Percentiles rank a stretch among this genome's conserved stretches.
These are phyloP conservation scores for Leptodactylus fallax DNA, from an alignment of 2,797 vertebrate species.

Conservation along the genomic window DNA sequence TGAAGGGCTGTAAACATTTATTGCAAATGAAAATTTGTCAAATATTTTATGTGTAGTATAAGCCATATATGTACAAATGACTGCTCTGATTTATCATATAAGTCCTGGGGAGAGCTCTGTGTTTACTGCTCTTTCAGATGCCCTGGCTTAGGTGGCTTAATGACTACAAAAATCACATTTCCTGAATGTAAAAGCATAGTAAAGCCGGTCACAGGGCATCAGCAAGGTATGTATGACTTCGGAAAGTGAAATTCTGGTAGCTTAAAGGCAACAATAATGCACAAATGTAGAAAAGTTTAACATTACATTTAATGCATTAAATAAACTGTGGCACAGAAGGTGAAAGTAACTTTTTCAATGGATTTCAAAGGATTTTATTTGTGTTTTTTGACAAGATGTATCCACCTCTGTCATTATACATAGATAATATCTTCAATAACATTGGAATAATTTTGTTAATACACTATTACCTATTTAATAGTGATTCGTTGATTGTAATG, in stretches of 20 bases:
- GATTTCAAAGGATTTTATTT: no score
- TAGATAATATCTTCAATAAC: neutral
- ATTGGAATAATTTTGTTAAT: neutral
- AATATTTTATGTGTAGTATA: neutral
- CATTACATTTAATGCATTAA: neutral
- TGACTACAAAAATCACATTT: slow-evolving; percentile 12
- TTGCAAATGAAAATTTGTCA: neutral
- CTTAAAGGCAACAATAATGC: neutral
- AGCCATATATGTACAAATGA: neutral
- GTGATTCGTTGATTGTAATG: no score
- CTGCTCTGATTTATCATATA: neutral
- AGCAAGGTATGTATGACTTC: neutral
- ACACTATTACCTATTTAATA: no score
- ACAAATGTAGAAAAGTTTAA: no score
- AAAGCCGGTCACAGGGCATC: neutral
- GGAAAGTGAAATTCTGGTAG: neutral
- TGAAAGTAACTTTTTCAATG: no score
- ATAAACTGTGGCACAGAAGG: no score
- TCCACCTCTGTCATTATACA: neutral
- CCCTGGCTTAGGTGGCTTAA: neutral
- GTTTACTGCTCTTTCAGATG: neutral
- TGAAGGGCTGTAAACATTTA: neutral
- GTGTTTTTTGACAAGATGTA: no score
- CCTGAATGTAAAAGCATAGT: slow-evolving; percentile 7
- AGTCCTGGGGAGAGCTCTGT: neutral